Conservation (phyloP, 1,140 invertebrate genomes). For the Ectropis grisescens region DNA sequence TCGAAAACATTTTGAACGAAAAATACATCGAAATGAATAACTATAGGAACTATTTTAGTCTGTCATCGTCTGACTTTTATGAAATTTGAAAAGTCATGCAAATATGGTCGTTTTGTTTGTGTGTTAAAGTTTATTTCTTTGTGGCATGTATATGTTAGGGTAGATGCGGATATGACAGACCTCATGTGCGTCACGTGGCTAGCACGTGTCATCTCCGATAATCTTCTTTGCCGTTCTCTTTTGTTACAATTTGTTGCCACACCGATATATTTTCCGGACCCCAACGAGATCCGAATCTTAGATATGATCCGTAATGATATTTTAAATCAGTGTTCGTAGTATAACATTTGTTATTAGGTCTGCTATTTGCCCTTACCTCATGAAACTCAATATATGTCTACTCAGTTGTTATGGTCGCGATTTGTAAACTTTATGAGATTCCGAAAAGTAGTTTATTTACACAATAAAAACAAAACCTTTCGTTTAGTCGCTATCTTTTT, state of each 20-base stretch:
- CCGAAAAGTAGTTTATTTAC: too few species aligned
- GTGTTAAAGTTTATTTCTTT: constrained; percentile 18
- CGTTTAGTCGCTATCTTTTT: too few species aligned
- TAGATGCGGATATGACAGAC: constrained; percentile 27
- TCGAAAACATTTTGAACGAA: too few species aligned
- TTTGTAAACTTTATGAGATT: too few species aligned
- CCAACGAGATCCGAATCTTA: constrained; percentile 49
- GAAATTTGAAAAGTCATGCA: too few species aligned
- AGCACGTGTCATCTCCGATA: constrained; percentile 52
- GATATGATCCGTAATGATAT: constrained; percentile 64
- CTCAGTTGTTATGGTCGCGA: too few species aligned
- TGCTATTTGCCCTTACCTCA: neutral
- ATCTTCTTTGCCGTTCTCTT: constrained; percentile 56
- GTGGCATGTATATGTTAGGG: constrained; percentile 19
- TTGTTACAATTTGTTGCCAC: constrained; percentile 62
- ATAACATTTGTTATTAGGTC: constrained; percentile 26
- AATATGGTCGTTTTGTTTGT: too few species aligned
- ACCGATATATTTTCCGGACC: constrained; percentile 24
- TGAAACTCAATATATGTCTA: neutral
- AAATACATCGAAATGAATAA: too few species aligned
- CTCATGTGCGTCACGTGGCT: constrained; percentile 45
- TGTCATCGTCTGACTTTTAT: too few species aligned
- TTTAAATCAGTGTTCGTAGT: constrained; percentile 58
- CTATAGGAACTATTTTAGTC: too few species aligned
- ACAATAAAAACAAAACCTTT: too few species aligned